A percentile compares a stretch with the other conserved stretches of the same genome.
phyloP scores from a whole-genome alignment of 1,140 invertebrate species.

The Cotesia glomerata region DNA sequence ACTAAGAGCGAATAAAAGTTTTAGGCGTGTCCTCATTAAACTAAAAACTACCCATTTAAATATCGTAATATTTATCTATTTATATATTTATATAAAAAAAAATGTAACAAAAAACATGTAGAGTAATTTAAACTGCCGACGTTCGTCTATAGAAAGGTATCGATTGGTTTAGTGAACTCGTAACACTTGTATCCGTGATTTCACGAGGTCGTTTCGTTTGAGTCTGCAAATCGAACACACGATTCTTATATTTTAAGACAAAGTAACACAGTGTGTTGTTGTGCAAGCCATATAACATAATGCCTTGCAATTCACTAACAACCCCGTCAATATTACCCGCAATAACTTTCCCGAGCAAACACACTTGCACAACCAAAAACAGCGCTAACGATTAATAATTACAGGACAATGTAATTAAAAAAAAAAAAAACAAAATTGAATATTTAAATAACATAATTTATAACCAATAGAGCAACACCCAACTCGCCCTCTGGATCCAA shows the following conservation, averaged over 20 bases:
- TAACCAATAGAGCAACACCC: background rate
- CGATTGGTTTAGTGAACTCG: constrained; percentile 23
- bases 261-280: no score
- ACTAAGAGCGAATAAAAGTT: no score
- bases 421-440: background rate
- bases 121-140: background rate
- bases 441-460: background rate
- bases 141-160: constrained; percentile 7
- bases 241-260: no score
- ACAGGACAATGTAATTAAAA: background rate
- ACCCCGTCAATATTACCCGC: no score
- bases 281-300: no score
- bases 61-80: background rate
- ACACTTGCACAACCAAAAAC: no score
- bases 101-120: background rate
- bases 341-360: no score
- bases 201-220: constrained; percentile 2
- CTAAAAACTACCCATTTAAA: no score
- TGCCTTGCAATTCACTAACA: no score
- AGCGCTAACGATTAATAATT: background rate
- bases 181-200: constrained; percentile 19
- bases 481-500: background rate
- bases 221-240: background rate
- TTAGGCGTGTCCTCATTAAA: no score
- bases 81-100: background rate